These are phyloP conservation scores for Aurelia aurita DNA, from an alignment of 30 jellyfish, hydroid and myxozoan species.

Conservation along the genomic window DNA sequence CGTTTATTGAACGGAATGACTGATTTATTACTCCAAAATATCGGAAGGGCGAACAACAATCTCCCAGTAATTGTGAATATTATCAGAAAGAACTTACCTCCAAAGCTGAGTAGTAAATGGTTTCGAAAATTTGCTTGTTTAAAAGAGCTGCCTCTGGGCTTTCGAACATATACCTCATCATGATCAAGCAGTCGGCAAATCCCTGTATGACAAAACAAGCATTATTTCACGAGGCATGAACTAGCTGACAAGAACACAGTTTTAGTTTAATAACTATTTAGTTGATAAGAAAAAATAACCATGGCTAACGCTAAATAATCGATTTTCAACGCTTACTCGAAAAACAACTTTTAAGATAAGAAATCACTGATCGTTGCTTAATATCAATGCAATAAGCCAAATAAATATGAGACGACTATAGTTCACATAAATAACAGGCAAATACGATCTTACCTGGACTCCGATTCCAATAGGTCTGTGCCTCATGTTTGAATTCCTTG, in stretches of 20 bases:
- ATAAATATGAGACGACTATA: not conserved
- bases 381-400: not conserved
- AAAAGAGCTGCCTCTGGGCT: conserved; percentile 90
- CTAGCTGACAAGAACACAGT: too few species aligned
- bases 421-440: not conserved
- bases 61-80: too few species aligned
- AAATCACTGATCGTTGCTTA: not conserved
- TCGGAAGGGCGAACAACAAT: too few species aligned
- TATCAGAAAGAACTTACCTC: conserved; percentile 50
- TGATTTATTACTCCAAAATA: too few species aligned
- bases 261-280: too few species aligned
- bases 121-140: conserved; percentile 94
- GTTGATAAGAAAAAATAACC: too few species aligned
- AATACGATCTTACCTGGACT: conserved; percentile 80
- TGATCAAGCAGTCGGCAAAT: conserved; percentile 92
- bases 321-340: too few species aligned
- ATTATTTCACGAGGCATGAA: too few species aligned
- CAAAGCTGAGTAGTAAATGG: conserved; percentile 94
- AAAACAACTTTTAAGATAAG: not conserved
- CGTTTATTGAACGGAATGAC: too few species aligned
- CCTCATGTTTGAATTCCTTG: conserved; percentile 93
- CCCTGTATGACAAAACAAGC: conserved; percentile 64
- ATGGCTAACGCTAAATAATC: too few species aligned
- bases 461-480: conserved; percentile 99
- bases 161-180: conserved; percentile 93